phyloP scores from a whole-genome alignment of 2,888 invertebrate species.

The Lasiommata megera region DNA sequence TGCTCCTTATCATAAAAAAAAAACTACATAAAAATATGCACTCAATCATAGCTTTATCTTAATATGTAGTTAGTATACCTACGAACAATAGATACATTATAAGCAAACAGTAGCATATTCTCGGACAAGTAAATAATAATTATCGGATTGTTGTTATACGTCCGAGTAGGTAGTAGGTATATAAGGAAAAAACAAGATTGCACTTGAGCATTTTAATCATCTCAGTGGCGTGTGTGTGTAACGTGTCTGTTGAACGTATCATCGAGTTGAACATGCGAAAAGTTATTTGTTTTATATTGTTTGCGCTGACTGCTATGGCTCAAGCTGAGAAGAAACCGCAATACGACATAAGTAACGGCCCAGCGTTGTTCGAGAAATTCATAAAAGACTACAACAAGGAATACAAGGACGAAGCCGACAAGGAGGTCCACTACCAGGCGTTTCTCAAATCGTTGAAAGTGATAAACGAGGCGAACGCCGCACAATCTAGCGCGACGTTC shows the following conservation, averaged over 20 bases:
- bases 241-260: neutral
- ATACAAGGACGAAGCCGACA: conserved; percentile 47
- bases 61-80: no score
- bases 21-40: no score
- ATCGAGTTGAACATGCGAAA: conserved; percentile 15
- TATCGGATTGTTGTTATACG: neutral
- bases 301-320: conserved; percentile 33
- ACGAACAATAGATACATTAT: no score
- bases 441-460: conserved; percentile 40
- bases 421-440: conserved; percentile 39
- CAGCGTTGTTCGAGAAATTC: conserved; percentile 41
- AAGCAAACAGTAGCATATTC: no score
- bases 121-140: no score
- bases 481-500: conserved; percentile 32
- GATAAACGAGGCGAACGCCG: conserved; percentile 39
- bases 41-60: no score
- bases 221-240: neutral
- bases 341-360: conserved; percentile 42
- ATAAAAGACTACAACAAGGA: conserved; percentile 39
- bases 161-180: neutral
- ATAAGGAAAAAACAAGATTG: conserved; percentile 1
- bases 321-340: conserved; percentile 20
- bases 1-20: no score
- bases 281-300: conserved; percentile 9
- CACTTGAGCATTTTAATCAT: neutral